Percentiles rank a stretch among this genome's conserved stretches.
These are phyloP conservation scores for Ciconia stormi DNA, from an alignment of 2,113 vertebrate genomes.

Conservation along the genomic window DNA sequence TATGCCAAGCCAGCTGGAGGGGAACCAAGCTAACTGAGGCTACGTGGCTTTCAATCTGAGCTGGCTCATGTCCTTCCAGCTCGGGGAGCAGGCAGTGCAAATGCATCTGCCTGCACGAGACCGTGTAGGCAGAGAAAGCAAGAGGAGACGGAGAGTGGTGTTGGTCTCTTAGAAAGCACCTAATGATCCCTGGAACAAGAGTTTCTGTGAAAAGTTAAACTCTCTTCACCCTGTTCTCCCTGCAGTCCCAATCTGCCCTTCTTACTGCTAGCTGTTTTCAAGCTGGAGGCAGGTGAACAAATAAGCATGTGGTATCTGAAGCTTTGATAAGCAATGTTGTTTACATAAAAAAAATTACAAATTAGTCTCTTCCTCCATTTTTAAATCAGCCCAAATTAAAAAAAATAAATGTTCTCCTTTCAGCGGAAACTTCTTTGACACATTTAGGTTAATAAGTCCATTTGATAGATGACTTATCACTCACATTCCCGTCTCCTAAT, in stretches of 20 bases:
- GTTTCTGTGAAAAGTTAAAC: not conserved
- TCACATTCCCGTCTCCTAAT: conserved; percentile 29
- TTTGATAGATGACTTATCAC: conserved; percentile 58
- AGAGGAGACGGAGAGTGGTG: not conserved
- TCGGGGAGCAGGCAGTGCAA: not conserved
- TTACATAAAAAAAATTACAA: not conserved
- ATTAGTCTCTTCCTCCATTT: not conserved
- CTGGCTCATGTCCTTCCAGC: not conserved
- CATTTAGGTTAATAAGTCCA: conserved; percentile 36
- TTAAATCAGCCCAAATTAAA: not conserved
- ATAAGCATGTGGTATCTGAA: not conserved
- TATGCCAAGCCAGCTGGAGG: not conserved
- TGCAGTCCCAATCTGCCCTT: not conserved
- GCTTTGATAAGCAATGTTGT: not conserved
- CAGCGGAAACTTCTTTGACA: conserved; percentile 53
- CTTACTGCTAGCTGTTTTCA: not conserved
- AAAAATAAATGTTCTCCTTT: not conserved
- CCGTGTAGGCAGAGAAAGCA: not conserved
- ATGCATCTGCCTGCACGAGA: not conserved
- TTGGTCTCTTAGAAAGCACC: not conserved
- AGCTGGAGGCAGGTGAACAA: not conserved
- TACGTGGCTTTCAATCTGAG: not conserved
- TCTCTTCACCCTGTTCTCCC: not conserved
- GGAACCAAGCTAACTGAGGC: not conserved
- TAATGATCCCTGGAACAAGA: not conserved